Conservation (phyloP, 2,113 vertebrate species). For the Mugil cephalus region DNA sequence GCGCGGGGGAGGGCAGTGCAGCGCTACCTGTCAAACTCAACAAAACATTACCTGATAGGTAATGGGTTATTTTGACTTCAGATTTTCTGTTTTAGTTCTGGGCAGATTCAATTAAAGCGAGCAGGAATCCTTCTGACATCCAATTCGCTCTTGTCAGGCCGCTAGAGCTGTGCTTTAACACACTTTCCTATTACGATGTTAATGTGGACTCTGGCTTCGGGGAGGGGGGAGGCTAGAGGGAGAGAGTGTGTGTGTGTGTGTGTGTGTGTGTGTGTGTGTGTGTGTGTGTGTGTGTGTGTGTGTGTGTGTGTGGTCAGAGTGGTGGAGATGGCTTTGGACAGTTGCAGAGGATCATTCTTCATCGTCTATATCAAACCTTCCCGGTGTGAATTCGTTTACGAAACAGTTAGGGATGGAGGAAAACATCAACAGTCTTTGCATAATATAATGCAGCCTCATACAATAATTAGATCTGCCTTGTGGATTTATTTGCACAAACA, state of each 20-base stretch:
- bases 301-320: conserved; percentile 16
- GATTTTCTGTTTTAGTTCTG: conserved; percentile 85
- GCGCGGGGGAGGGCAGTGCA: conserved; percentile 29
- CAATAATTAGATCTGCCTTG: not conserved
- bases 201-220: conserved; percentile 83
- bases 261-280: conserved; percentile 20
- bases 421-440: not conserved
- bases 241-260: not conserved
- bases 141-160: conserved; percentile 91
- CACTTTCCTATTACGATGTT: conserved; percentile 93
- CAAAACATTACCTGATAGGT: conserved; percentile 91
- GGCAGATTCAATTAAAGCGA: conserved; percentile 96
- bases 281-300: conserved; percentile 22
- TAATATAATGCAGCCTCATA: conserved; percentile 3
- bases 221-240: not conserved
- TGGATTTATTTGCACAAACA: conserved; percentile 29
- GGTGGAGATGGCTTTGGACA: not conserved
- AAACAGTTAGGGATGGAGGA: not conserved
- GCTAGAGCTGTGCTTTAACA: conserved; percentile 89
- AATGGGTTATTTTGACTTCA: conserved; percentile 93
- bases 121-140: conserved; percentile 96
- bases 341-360: conserved; percentile 18
- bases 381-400: conserved; percentile 37
- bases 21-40: conserved; percentile 82
- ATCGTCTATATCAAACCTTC: conserved; percentile 30